Base-by-base conservation (phyloP, 1,140 invertebrate species). In the Akabosia matsudoensis region DNA sequence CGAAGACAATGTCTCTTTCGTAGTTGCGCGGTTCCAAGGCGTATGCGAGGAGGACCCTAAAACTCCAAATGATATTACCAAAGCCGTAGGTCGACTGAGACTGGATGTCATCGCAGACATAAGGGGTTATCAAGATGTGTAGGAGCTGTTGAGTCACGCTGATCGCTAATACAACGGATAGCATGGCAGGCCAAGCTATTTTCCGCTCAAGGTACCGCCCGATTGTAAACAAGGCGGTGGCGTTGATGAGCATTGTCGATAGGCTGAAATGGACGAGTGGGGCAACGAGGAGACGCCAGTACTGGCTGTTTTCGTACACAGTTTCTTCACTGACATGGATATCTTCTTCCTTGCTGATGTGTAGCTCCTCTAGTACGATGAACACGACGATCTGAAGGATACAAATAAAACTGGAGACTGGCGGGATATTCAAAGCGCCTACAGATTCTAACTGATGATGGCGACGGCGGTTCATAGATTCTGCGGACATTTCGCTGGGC, bases 271-370 rank as follows among this genome's bases (percentile, higher is more conserved):
- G 75, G 30, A 76, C 52, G 24, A 76, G 73, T 33, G 52, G 75
- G 7, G 75, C 75, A 18, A 76, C 75, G 22, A 73, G 37, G n/a
- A 76, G 22, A 22, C 75, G 33, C 75, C 75, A 76, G n/a, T 31
- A 54, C 56, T 73, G 26, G 7, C 26, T 34, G n/a, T 54, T 24
- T 24, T 30, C 34, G 1, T 31, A 52, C 1, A 76, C 70, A 3
- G 24, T 72, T 1, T 26, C 26, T 70, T 70, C 72, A 56, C 70
- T 76, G 1, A 76, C 75, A 34, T 51, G 26, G 26, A 76, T 70
- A 31, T 67, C 61, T 30, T 7, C 30, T 7, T 28, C 26, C 7
- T 22, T n/a, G 13, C 3, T 22, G 24, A 61, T 24, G 24, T 61
- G 13, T 14, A 61, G 24, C 13, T n/a, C 14, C 4, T 61, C 54